Base-by-base conservation (phyloP, 2,113 vertebrate genomes). In the Todiramphus chloris region DNA sequence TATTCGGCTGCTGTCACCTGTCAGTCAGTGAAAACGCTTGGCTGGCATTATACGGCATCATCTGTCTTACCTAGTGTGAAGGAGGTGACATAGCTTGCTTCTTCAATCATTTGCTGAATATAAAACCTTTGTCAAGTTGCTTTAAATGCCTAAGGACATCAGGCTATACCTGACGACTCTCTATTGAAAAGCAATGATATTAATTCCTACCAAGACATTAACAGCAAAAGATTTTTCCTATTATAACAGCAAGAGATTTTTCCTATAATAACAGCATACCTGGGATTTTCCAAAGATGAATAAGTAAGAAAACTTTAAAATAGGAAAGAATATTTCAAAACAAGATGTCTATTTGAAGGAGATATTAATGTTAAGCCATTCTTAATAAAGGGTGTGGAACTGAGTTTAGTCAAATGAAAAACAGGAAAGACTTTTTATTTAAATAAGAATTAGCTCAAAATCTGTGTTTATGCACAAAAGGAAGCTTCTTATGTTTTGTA, bases 11-110 rank as follows among this genome's bases (percentile, higher is more conserved):
- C 75, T 95, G 93, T 95, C 85, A 94, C 84, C 73, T 94, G 93
- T 74, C 95, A 94, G 28, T 96, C 92, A 80, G 35, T 48, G 56
- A 90, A 96, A 95, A 87, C 0, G 16, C 41, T 92, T 80, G 53
- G 37, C 59, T 95, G 41, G 78, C 66, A 86, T 91, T 94, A 79
- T 69, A 51, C 27, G 63, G 9, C 35, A 50, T 85, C 86, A 93
- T 86, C 89, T 91, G 93, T 97, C 91, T 95, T 93, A 76, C 62
- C 48, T 83, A 43, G 39, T 78, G 43, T 87, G 69, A 87, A 89
- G 44, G 55, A 86, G 72, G 37, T 90, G 73, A 74, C 84, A 95
- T 35, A 85, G 37, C 23, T 95, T 94, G 80, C 0, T 1, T 24
- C 60, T 78, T 68, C 60, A 85, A 21, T 80, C 68, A 80, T 77